phyloP scores from a whole-genome alignment of 2,113 vertebrate genomes.

The Podarcis cretensis region DNA sequence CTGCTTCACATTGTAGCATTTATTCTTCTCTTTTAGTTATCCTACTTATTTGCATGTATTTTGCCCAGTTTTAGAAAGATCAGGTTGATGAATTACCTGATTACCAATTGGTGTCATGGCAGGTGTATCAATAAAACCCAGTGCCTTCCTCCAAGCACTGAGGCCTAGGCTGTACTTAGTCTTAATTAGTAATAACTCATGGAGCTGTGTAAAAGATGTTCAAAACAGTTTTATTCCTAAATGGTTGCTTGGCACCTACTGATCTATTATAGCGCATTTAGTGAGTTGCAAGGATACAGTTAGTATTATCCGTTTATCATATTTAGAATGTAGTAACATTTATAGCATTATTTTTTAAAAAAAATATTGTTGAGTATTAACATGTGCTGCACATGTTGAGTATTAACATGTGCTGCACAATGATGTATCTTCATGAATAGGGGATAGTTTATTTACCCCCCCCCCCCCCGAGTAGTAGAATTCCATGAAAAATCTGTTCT shows the following conservation, averaged over 20 bases:
- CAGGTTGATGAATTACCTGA: slow-evolving; percentile 1
- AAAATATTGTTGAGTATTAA: not conserved
- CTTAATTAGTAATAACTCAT: slow-evolving; percentile 29
- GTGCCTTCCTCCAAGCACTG: not conserved
- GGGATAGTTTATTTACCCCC: not conserved
- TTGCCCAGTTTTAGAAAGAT: not conserved
- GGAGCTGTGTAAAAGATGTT: not conserved
- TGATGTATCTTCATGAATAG: not conserved
- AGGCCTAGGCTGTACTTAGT: not conserved
- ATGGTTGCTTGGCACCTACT: slow-evolving; percentile 15
- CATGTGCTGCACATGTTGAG: not conserved
- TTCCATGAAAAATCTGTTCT: not conserved
- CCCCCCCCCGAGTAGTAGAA: too few relatives aligned
- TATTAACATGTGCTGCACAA: not conserved
- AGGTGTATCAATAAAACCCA: slow-evolving; percentile 17
- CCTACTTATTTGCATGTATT: not conserved
- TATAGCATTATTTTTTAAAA: not conserved
- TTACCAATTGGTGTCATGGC: slow-evolving; percentile 3
- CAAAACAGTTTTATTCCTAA: slow-evolving; percentile 25
- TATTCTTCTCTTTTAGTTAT: not conserved
- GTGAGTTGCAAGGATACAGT: not conserved
- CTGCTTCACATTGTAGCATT: not conserved
- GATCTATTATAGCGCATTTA: not conserved
- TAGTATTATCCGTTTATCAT: not conserved
- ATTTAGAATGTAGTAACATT: not conserved